Conservation (phyloP, 2,797 vertebrate species). For the Nyctalus aviator region DNA sequence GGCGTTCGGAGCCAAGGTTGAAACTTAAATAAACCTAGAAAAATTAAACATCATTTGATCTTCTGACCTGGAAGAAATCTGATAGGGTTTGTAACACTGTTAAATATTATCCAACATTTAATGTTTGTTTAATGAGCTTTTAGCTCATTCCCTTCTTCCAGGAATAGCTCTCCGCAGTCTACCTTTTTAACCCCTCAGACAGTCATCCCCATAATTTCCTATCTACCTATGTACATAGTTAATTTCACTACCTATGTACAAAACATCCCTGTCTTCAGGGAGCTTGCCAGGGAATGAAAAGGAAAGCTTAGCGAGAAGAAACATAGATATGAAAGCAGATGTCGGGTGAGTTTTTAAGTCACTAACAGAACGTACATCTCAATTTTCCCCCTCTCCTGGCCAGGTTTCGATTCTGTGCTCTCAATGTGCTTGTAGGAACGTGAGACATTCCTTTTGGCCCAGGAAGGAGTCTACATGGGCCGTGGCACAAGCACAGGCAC, state of each 20-base stretch:
- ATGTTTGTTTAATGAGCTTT: neutral
- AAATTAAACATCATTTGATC: slow-evolving; percentile 8
- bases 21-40: slow-evolving; percentile 29
- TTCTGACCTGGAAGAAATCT: neutral
- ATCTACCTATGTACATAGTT: too few relatives aligned
- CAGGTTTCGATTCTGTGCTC: neutral
- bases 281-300: slow-evolving; percentile 20
- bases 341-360: neutral
- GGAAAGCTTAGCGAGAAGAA: slow-evolving; percentile 20
- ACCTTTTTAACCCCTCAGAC: neutral
- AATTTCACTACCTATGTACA: neutral
- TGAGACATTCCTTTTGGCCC: neutral
- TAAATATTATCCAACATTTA: neutral
- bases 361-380: neutral
- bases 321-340: neutral
- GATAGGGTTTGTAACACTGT: neutral
- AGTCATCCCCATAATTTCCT: too few relatives aligned
- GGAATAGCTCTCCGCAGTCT: neutral
- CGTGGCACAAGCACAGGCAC: neutral
- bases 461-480: neutral
- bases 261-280: neutral
- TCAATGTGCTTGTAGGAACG: neutral
- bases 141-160: neutral
- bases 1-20: neutral
- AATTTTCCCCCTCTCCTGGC: neutral